Percentiles rank a stretch among this genome's conserved stretches.
Conservation (phyloP, 2,113 vertebrate species). For the Hydrochoerus hydrochaeris region DNA sequence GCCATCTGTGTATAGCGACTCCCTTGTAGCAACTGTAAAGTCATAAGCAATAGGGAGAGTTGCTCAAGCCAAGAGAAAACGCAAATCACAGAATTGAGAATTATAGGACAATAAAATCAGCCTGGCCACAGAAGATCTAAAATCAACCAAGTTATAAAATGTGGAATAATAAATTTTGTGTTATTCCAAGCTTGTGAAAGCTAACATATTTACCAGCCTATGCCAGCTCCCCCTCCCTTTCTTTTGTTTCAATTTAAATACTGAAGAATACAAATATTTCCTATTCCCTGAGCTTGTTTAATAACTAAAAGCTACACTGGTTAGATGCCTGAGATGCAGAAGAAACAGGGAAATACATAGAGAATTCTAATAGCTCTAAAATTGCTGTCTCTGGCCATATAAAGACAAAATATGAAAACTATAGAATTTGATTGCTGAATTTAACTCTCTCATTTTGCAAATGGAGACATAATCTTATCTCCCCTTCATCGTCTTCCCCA, state of each 20-base stretch:
- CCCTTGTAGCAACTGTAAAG: constrained; percentile 63
- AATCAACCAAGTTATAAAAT: constrained; percentile 55
- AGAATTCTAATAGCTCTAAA: constrained; percentile 4
- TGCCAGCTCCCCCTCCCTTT: background rate
- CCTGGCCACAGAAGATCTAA: constrained; percentile 56
- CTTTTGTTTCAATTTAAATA: constrained; percentile 38
- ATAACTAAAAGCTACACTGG: constrained; percentile 43
- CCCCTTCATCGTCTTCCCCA: background rate
- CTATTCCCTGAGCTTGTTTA: constrained; percentile 22
- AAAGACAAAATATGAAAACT: background rate
- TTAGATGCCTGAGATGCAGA: background rate
- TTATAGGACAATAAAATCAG: constrained; percentile 71
- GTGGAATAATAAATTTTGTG: constrained; percentile 47
- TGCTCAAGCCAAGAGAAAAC: constrained; percentile 76
- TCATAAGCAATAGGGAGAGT: constrained; percentile 47
- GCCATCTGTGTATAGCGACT: constrained; percentile 51
- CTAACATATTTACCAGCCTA: constrained; percentile 40
- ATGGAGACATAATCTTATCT: background rate
- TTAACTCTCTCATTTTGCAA: background rate
- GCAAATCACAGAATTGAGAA: constrained; percentile 66
- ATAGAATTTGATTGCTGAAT: background rate
- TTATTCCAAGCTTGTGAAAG: constrained; percentile 55
- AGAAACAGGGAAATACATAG: background rate
- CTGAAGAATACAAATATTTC: background rate
- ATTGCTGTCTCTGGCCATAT: background rate